Percentiles rank a stretch among this genome's conserved stretches.
Evolutionary conservation across 2,113 vertebrate genomes (phyloP).

Genomic region (Condylura cristata): DNA sequence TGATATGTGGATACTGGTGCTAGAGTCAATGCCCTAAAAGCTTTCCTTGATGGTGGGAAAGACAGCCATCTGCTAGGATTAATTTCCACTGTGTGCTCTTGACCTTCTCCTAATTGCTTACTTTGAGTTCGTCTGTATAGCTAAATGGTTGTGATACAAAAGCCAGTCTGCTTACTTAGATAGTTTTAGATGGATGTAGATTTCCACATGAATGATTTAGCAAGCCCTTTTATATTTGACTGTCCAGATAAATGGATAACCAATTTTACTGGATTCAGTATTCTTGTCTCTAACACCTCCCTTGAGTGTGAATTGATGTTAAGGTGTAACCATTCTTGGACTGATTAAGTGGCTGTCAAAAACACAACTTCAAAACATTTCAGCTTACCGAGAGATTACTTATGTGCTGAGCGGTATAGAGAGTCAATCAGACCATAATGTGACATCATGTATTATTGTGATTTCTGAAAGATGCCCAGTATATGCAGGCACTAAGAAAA

Average conservation of each 20-base stretch:
- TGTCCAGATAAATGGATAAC: not conserved
- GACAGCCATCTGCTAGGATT: not conserved
- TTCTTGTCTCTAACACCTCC: not conserved
- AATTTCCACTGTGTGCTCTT: not conserved
- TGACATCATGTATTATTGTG: not conserved
- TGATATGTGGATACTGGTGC: not conserved
- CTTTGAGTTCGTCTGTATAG: conserved; percentile 8
- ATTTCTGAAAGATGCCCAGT: not conserved
- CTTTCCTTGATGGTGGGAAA: not conserved
- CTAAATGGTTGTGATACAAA: not conserved
- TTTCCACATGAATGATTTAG: not conserved
- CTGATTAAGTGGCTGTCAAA: not conserved
- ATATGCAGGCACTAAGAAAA: not conserved
- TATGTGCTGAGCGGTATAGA: not conserved
- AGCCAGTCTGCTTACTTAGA: not conserved
- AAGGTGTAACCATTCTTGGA: not conserved
- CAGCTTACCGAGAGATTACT: not conserved
- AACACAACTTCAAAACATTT: not conserved
- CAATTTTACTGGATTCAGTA: not conserved
- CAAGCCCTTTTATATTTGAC: not conserved
- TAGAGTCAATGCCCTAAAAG: not conserved
- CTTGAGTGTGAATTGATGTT: not conserved
- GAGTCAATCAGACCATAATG: not conserved
- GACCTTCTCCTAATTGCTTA: not conserved
- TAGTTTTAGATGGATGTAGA: not conserved